Evolutionary conservation across 1,140 invertebrate species (phyloP).

Genomic region (Habropoda laboriosa): DNA sequence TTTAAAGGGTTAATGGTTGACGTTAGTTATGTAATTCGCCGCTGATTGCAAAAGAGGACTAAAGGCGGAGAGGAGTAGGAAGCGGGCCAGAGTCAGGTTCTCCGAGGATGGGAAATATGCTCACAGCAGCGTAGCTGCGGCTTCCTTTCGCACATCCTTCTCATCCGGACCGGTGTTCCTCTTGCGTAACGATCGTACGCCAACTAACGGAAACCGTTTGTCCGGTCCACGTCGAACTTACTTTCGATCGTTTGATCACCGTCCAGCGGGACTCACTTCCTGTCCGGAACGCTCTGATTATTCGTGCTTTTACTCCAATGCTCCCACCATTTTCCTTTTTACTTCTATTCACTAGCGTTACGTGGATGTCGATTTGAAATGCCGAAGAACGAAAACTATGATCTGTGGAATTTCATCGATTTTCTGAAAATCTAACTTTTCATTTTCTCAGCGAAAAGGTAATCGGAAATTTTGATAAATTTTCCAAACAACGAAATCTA

Average conservation of each 20-base stretch:
- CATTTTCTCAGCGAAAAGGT: no score
- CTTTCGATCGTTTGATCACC: conserved; percentile 35
- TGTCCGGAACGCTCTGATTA: conserved; percentile 13
- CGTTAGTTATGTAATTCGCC: background rate
- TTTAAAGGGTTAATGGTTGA: background rate
- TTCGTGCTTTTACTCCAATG: background rate
- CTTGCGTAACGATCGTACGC: conserved; percentile 71
- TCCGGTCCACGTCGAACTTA: conserved; percentile 46
- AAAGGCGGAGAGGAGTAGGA: conserved; percentile 58
- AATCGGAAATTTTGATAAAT: no score
- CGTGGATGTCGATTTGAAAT: no score
- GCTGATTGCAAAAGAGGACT: background rate
- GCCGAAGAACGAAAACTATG: no score
- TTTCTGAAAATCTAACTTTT: no score
- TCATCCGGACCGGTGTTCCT: conserved; percentile 57
- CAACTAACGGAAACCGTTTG: conserved; percentile 38
- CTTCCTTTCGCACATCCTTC: conserved; percentile 71
- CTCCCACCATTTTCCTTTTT: no score
- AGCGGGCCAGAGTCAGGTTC: conserved; percentile 63
- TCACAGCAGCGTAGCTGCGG: conserved; percentile 70
- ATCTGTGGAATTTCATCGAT: no score
- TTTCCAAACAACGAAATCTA: no score
- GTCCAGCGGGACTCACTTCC: conserved; percentile 10
- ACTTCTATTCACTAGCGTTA: no score
- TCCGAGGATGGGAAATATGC: conserved; percentile 73